Evolutionary conservation across 2,113 vertebrate species (phyloP).

Genomic region (Hippotragus niger): DNA sequence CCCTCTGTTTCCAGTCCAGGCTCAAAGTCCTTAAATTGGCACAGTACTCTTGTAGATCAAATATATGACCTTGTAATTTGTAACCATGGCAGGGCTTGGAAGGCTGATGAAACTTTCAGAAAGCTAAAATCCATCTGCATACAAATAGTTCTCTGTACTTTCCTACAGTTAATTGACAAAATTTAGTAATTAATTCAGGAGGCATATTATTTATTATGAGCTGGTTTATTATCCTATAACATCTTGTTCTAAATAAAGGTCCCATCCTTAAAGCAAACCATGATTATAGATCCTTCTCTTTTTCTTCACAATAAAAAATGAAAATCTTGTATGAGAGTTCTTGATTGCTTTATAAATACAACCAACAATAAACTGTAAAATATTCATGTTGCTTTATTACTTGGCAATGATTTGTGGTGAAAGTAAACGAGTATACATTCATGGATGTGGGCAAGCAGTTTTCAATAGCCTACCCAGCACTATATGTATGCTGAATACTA

Average conservation of each 20-base stretch:
- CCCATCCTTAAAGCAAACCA: background rate
- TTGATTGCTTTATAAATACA: background rate
- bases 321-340: background rate
- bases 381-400: background rate
- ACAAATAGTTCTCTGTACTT: background rate
- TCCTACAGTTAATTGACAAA: background rate
- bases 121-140: background rate
- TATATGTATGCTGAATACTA: background rate
- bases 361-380: background rate
- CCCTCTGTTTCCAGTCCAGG: background rate
- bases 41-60: background rate
- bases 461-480: background rate
- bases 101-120: background rate
- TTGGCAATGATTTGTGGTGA: constrained; percentile 17
- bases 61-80: background rate
- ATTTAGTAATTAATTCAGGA: background rate
- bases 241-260: background rate
- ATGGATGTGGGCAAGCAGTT: background rate
- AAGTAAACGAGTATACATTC: background rate
- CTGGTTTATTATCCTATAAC: background rate
- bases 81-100: background rate
- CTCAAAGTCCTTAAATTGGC: background rate
- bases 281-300: background rate
- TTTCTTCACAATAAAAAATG: background rate
- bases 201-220: background rate